Evolutionary conservation across 2,888 invertebrate genomes (phyloP).

Genomic region (Atethmia centrago): DNA sequence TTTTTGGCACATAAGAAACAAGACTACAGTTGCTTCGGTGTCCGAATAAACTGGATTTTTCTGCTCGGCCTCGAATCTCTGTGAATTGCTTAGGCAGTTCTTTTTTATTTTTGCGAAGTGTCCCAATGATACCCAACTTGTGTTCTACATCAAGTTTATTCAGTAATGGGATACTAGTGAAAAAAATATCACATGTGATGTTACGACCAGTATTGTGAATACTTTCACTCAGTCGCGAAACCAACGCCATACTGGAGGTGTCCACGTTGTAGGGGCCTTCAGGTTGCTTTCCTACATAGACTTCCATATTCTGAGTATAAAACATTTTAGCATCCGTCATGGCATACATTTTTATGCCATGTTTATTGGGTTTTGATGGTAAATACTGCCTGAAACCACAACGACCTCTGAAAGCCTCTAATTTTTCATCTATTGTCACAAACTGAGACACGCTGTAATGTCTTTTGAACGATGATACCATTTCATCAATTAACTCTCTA

Average conservation of each 20-base stretch:
- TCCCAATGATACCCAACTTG: slow-evolving; percentile 5
- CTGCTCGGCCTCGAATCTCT: not conserved
- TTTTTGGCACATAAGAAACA: slow-evolving; percentile 56
- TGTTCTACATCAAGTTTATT: slow-evolving; percentile 8
- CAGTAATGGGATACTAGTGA: slow-evolving; percentile 18
- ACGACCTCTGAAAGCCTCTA: slow-evolving; percentile 12
- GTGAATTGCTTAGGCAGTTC: slow-evolving; percentile 21
- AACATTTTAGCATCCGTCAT: slow-evolving; percentile 54
- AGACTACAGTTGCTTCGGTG: slow-evolving; percentile 27
- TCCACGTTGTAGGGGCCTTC: slow-evolving; percentile 9
- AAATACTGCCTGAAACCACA: slow-evolving; percentile 1
- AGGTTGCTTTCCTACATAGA: slow-evolving; percentile 19
- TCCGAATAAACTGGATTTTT: slow-evolving; percentile 13
- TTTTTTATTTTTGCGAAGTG: slow-evolving; percentile 24
- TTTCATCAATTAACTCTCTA: slow-evolving; percentile 18
- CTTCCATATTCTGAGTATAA: slow-evolving; percentile 43
- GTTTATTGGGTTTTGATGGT: slow-evolving; percentile 57
- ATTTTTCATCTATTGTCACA: slow-evolving; percentile 28
- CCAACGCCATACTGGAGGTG: slow-evolving; percentile 11
- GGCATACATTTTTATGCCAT: slow-evolving; percentile 59
- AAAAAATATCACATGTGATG: slow-evolving; percentile 29
- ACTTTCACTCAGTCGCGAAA: slow-evolving; percentile 9
- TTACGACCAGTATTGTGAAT: slow-evolving; percentile 15
- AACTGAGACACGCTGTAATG: slow-evolving; percentile 8
- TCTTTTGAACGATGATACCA: slow-evolving; percentile 6